Evolutionary conservation across 92 coral and sea anemone species (phyloP).

Genomic region (Virgularia gustaviana): DNA sequence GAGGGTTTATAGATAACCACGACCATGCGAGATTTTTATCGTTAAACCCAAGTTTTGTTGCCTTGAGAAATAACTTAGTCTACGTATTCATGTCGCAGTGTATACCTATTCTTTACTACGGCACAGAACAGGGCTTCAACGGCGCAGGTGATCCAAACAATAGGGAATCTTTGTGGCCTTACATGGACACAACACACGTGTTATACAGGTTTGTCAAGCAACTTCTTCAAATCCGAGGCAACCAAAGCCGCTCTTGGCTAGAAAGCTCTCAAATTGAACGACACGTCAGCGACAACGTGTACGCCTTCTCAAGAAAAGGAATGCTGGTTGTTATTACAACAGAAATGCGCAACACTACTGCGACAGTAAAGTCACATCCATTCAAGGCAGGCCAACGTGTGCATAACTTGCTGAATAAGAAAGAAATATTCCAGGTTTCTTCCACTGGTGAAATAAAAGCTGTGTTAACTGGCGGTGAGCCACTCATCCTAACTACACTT

Average conservation of each 20-base stretch:
- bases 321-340: conserved; percentile 54
- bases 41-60: conserved; percentile 56
- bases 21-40: conserved; percentile 63
- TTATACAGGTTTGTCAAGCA: conserved; percentile 62
- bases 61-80: conserved; percentile 57
- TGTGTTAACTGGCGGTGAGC: conserved; percentile 47
- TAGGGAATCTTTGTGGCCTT: conserved; percentile 78
- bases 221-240: conserved; percentile 51
- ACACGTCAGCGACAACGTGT: conserved; percentile 41
- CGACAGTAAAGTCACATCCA: conserved; percentile 42
- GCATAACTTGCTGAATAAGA: conserved; percentile 46
- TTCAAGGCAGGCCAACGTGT: conserved; percentile 45
- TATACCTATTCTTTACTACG: conserved; percentile 73
- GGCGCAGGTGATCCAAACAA: conserved; percentile 70
- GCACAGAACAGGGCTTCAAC: conserved; percentile 76
- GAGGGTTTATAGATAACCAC: conserved; percentile 74
- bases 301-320: conserved; percentile 58
- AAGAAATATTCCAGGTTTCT: conserved; percentile 44
- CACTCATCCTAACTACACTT: conserved; percentile 45
- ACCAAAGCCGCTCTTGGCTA: conserved; percentile 51
- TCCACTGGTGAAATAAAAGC: conserved; percentile 44
- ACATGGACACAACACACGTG: conserved; percentile 42
- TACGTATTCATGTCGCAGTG: conserved; percentile 61
- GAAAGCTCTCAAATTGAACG: conserved; percentile 43
- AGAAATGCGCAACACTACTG: conserved; percentile 12